Base-by-base conservation (phyloP, 2,888 invertebrate species). In the Macrosiphum euphorbiae region DNA sequence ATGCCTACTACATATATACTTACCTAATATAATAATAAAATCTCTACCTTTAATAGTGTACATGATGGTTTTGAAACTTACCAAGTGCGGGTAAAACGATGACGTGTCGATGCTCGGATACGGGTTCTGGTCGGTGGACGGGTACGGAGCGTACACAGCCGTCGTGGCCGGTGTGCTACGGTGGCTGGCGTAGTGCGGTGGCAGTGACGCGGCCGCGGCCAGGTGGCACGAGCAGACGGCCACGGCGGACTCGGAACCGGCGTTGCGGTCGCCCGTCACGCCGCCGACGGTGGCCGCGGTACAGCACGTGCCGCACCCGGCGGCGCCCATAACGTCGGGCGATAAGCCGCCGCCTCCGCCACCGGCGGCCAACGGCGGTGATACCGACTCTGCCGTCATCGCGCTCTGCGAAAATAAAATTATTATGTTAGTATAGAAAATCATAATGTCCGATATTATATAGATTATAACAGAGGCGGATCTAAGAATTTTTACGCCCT, bases 81-180 rank as follows among this genome's bases (percentile, higher is more conserved):
- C 99, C 98, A 99, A 96, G 95, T 99, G 98, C 95, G 98, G 98
- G 96, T 99, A 99, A 96, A 99, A 99, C 94, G 99, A 98, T 91
- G 99, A 98, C 95, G 98, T 98, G 96, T 98, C 98, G 96, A 98
- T 98, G 96, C 98, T 98, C 90, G 98, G 98, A 96, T 98, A 98
- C 86, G 98, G 98, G 96, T 98, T 98, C 96, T 98, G 98, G 96
- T 98, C 98, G 94, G 98, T 98, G 95, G 98, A 98, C 93, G 98
- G 98, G 96, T 98, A 98, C 35, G 98, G 98, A 92, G 98, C 97
- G 96, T 98, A 98, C 95, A 98, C 98, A 95, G 98, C 97, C 84
- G 98, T 97, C 94, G 96, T 95, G 91, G 98, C 97, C 95, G 98
- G 97, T 95, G 98, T 96, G 95, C 98, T 97, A 84, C 98, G 98